Percentiles rank a stretch among this genome's conserved stretches.
These are phyloP conservation scores for Marcusenius ussheri DNA, from an alignment of 2,113 vertebrate species.

Conservation along the genomic window DNA sequence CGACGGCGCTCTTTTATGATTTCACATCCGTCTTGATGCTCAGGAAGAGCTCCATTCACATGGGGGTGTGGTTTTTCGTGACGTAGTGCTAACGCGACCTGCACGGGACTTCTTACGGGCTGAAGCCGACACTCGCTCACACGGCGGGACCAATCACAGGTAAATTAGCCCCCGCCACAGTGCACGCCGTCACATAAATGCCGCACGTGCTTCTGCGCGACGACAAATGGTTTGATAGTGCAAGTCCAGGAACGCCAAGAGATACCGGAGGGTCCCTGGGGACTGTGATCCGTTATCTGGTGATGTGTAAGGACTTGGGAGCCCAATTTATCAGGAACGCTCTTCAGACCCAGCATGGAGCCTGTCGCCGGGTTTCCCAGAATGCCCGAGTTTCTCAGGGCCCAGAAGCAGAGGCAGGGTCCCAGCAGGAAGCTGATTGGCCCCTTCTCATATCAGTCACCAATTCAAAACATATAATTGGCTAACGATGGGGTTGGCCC, in stretches of 20 bases:
- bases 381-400: neutral
- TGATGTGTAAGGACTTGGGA: neutral
- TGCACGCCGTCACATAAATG: neutral
- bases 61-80: conserved; percentile 7
- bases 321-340: neutral
- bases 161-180: neutral
- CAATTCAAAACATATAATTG: neutral
- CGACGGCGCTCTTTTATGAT: neutral
- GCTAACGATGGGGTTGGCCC: neutral
- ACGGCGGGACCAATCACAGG: neutral
- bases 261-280: neutral
- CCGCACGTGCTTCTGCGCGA: neutral
- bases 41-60: neutral
- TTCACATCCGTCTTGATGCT: neutral
- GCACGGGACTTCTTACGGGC: neutral
- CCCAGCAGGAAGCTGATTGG: neutral
- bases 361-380: neutral
- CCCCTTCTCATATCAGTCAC: neutral
- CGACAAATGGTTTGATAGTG: neutral
- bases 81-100: neutral
- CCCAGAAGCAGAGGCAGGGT: neutral
- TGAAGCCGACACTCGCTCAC: neutral
- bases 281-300: neutral
- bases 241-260: neutral
- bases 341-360: neutral